These are phyloP conservation scores for Cepaea hortensis DNA, from an alignment of 2,888 invertebrate genomes.

Conservation along the genomic window DNA sequence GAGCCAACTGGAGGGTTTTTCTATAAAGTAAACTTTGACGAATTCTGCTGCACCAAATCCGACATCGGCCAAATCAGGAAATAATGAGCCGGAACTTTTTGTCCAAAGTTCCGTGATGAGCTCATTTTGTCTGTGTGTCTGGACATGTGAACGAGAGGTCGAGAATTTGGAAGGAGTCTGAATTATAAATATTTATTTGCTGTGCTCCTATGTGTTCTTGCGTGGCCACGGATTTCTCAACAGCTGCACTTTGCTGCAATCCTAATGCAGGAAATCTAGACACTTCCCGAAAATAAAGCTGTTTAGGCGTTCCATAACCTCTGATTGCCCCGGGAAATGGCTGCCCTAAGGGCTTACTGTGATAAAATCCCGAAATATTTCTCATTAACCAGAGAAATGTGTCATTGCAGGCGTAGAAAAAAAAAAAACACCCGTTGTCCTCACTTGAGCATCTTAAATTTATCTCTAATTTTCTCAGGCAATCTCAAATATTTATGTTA, in stretches of 20 bases:
- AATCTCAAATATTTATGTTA: too few relatives aligned
- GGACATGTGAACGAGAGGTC: background rate
- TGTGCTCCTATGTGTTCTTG: background rate
- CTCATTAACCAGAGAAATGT: background rate
- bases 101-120: background rate
- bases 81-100: background rate
- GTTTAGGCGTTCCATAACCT: background rate
- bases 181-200: background rate
- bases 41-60: background rate
- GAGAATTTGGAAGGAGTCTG: background rate
- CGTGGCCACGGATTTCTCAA: background rate
- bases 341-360: constrained; percentile 10
- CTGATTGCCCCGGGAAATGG: background rate
- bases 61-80: background rate
- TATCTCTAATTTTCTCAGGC: too few relatives aligned
- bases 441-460: too few relatives aligned
- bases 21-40: background rate
- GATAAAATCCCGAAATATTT: background rate
- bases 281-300: background rate
- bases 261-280: background rate
- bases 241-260: background rate
- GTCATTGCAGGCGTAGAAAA: too few relatives aligned
- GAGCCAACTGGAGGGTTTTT: background rate
- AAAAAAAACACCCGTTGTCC: too few relatives aligned
- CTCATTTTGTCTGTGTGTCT: background rate